Evolutionary conservation across 37 sponge, comb jelly and placozoan species (phyloP), one percentile per base, ranked within the genome.

Genomic region (Dysidea cf. avara): DNA sequence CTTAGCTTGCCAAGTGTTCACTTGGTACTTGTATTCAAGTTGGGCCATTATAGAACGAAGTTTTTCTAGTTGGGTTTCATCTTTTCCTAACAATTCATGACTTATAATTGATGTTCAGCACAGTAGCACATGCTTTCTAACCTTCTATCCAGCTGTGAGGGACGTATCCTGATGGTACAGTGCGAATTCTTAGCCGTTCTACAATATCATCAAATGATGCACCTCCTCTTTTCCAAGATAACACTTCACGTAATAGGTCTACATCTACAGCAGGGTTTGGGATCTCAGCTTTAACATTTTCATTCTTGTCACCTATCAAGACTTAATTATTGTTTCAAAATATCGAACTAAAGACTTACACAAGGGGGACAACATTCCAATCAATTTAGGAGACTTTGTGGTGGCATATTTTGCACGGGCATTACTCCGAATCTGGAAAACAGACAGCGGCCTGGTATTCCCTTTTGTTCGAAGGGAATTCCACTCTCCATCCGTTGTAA

Each of bases 181-280:
- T n/a, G n/a, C 34, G 46, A 18, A 43, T 20, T n/a, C 76, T 18
- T 18, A 75, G 29, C 26, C 53, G 24, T 9, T 17, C 29, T 6
- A 49, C 35, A 11, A 67, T 22, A 48, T 49, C 76, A 37, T 25
- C 62, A 17, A 14, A 2, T 40, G 37, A 20, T 20, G 22, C 22
- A 40, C 68, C 68, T 30, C 6, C 68, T 21, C 31, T 40, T 17
- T 43, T 66, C 68, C 68, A 66, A 12, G 21, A 18, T n/a, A 18
- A 17, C 3, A 66, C 6, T 66, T 38, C 49, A 43, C 29, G 5
- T 21, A 66, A 29, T 12, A 66, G 21, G 5, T 40, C 22, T n/a
- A 2, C 7, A 43, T 39, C 22, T 30, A 66, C 68, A 43, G 68
- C 68, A 28, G 68, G 68, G 29, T 66, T 66, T 38, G 20, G 14